Percentiles rank a stretch among this genome's conserved stretches.
Evolutionary conservation across 2,797 vertebrate genomes (phyloP).

Genomic region (Coregonus ussuriensis): DNA sequence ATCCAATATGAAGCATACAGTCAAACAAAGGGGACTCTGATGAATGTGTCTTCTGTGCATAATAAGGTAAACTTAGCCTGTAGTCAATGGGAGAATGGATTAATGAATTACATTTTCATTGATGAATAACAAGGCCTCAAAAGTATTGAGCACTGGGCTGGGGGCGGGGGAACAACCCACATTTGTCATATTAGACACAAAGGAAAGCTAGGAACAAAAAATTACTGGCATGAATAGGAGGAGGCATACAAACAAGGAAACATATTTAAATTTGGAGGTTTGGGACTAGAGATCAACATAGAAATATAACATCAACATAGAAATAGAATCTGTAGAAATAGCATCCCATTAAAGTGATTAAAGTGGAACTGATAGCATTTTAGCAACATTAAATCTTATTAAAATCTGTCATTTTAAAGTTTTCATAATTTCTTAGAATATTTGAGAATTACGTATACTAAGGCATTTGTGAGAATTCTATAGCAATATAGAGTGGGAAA

Average conservation of each 20-base stretch:
- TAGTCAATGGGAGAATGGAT: slow-evolving; percentile 63
- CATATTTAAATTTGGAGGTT: neutral
- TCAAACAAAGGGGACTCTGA: slow-evolving; percentile 68
- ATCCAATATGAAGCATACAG: slow-evolving; percentile 55
- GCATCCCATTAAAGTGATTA: no score
- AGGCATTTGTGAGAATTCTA: no score
- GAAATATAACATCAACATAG: neutral
- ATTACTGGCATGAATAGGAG: neutral
- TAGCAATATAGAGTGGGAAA: no score
- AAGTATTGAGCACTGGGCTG: slow-evolving; percentile 43
- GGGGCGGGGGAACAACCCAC: slow-evolving; percentile 6
- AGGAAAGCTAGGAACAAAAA: neutral
- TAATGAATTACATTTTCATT: slow-evolving; percentile 65
- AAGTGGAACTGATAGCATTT: no score
- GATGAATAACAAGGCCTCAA: slow-evolving; percentile 58
- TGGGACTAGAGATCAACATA: neutral
- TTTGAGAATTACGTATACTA: no score
- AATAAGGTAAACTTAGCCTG: slow-evolving; percentile 68
- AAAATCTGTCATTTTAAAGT: no score
- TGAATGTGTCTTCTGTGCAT: slow-evolving; percentile 67
- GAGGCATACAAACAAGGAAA: neutral
- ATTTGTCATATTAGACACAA: slow-evolving; percentile 32
- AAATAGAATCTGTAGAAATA: neutral
- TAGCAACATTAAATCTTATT: no score
- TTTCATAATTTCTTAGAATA: no score